Conservation (phyloP, 2,113 vertebrate genomes). For the Pomatorhinus ruficollis region DNA sequence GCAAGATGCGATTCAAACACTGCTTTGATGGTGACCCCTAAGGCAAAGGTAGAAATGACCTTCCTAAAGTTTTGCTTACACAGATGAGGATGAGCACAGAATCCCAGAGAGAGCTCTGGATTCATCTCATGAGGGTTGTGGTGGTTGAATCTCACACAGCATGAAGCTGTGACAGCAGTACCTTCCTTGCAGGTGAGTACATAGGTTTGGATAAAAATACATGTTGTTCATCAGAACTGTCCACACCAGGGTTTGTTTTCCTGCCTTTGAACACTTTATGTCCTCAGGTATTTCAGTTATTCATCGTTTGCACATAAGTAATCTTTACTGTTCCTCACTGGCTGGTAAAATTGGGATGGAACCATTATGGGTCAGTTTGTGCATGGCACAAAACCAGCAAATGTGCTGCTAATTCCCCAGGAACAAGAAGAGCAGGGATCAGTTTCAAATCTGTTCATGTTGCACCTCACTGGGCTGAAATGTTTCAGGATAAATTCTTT, state of each 20-base stretch:
- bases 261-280: not conserved
- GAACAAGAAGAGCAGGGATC: not conserved
- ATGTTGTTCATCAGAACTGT: not conserved
- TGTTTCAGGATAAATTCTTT: not conserved
- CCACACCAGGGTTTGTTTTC: not conserved
- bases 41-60: not conserved
- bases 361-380: not conserved
- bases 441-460: not conserved
- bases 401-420: not conserved
- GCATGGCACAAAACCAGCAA: not conserved
- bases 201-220: not conserved
- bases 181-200: not conserved
- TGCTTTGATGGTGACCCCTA: constrained; percentile 12
- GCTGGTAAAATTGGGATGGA: not conserved
- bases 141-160: not conserved
- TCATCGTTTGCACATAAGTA: accelerated
- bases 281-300: not conserved
- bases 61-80: constrained; percentile 26
- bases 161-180: not conserved
- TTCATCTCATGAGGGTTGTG: not conserved
- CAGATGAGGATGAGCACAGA: not conserved
- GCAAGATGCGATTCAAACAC: not conserved
- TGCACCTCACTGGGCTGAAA: not conserved
- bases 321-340: not conserved
- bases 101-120: not conserved